These are phyloP conservation scores for Takifugu ocellatus DNA, from an alignment of 2,797 vertebrate species.

Conservation along the genomic window DNA sequence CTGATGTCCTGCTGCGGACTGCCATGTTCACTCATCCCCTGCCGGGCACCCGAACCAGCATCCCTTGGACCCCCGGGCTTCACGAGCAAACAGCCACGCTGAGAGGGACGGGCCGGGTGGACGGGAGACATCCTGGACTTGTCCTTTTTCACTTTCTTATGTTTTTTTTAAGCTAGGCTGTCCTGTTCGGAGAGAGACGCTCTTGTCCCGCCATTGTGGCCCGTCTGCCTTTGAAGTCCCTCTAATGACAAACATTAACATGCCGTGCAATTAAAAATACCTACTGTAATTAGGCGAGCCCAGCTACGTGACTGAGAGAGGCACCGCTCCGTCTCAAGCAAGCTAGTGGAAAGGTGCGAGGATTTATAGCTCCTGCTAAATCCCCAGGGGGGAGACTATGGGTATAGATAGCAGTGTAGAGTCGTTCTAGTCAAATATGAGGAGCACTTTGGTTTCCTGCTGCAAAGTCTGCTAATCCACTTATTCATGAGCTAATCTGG, in stretches of 20 bases:
- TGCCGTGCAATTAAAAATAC: constrained; percentile 56
- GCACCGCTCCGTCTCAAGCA: constrained; percentile 43
- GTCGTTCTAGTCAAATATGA: constrained; percentile 79
- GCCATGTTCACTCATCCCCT: constrained; percentile 78
- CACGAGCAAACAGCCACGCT: constrained; percentile 48
- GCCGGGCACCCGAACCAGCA: constrained; percentile 67
- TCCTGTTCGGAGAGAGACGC: neutral
- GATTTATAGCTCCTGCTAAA: constrained; percentile 79
- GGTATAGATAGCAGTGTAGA: constrained; percentile 76
- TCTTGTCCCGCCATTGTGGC: constrained; percentile 17
- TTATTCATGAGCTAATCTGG: constrained; percentile 84
- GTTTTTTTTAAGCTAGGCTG: neutral
- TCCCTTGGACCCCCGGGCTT: constrained; percentile 54
- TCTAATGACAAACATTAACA: constrained; percentile 54
- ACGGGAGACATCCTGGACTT: neutral
- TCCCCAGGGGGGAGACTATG: constrained; percentile 76
- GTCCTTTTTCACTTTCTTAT: neutral
- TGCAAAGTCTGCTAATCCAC: constrained; percentile 84
- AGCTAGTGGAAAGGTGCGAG: constrained; percentile 64
- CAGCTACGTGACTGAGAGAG: constrained; percentile 47
- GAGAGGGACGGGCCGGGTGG: constrained; percentile 28
- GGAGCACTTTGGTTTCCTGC: constrained; percentile 80
- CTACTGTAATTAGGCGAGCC: constrained; percentile 48
- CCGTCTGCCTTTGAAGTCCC: constrained; percentile 37
- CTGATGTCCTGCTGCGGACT: constrained; percentile 71